A percentile compares a stretch with the other conserved stretches of the same genome.
Conservation (phyloP, 2,888 invertebrate species). For the Dolichopus griseipennis region DNA sequence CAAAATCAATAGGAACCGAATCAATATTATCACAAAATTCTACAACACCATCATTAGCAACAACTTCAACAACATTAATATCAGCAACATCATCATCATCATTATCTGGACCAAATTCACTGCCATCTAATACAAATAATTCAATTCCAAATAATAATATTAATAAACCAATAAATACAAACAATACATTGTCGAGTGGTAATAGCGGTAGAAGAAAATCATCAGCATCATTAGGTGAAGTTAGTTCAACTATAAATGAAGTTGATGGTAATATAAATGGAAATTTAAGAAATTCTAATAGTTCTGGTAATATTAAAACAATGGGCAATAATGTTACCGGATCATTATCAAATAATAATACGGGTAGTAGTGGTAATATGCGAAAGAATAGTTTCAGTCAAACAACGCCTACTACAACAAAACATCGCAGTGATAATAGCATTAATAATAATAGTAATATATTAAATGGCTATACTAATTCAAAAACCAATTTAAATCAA, state of each 20-base stretch:
- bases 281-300: neutral
- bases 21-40: conserved; percentile 25
- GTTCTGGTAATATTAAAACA: neutral
- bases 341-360: conserved; percentile 11
- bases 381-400: conserved; percentile 3
- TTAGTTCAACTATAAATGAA: neutral
- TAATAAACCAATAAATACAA: conserved; percentile 5
- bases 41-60: conserved; percentile 23
- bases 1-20: conserved; percentile 18
- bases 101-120: conserved; percentile 20
- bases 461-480: conserved; percentile 9
- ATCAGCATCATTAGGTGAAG: neutral
- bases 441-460: conserved; percentile 8
- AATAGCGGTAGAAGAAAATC: conserved; percentile 7
- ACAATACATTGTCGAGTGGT: neutral
- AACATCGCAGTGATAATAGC: conserved; percentile 13
- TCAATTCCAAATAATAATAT: conserved; percentile 19
- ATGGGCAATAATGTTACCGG: neutral
- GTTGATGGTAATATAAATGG: neutral
- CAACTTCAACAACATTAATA: conserved; percentile 15
- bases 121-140: conserved; percentile 17
- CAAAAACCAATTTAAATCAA: conserved; percentile 24
- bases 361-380: neutral
- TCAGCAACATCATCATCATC: conserved; percentile 20
- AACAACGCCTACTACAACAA: neutral